A percentile compares a stretch with the other conserved stretches of the same genome.
phyloP scores from a whole-genome alignment of 1,140 invertebrate species.

The Sipha flava region DNA sequence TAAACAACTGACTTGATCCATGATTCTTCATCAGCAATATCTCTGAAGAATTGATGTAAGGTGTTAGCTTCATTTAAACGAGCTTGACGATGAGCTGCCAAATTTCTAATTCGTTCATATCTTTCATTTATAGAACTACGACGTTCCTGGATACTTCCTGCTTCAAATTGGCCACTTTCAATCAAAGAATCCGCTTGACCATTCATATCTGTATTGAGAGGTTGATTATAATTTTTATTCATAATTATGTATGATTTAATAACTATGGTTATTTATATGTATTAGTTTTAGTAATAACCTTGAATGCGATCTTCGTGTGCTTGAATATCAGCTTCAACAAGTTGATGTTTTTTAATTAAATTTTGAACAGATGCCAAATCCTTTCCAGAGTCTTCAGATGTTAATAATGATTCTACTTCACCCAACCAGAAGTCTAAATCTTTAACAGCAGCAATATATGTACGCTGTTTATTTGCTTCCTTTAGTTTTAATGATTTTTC shows the following conservation, averaged over 20 bases:
- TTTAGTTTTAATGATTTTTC: constrained; percentile 97
- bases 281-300: constrained; percentile 45
- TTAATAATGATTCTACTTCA: constrained; percentile 93
- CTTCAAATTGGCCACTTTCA: constrained; percentile 90
- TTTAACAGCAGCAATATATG: constrained; percentile 98
- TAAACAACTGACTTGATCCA: constrained; percentile 83
- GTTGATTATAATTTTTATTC: not conserved
- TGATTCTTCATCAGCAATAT: constrained; percentile 99
- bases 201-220: constrained; percentile 67
- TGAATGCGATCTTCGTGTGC: constrained; percentile 93
- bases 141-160: constrained; percentile 85
- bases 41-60: constrained; percentile 97
- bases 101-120: constrained; percentile 84
- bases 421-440: constrained; percentile 99
- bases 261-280: not conserved
- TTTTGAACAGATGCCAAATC: constrained; percentile 98
- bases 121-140: constrained; percentile 88
- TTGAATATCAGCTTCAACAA: constrained; percentile 94
- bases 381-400: constrained; percentile 95
- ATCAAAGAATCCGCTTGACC: constrained; percentile 87
- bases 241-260: not conserved
- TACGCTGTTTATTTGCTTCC: constrained; percentile 97
- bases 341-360: constrained; percentile 96
- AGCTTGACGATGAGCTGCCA: constrained; percentile 83
- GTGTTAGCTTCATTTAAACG: constrained; percentile 92